Percentiles rank a stretch among this genome's conserved stretches.
phyloP scores from a whole-genome alignment of 2,797 vertebrate genomes.

The Caiman crocodilus region DNA sequence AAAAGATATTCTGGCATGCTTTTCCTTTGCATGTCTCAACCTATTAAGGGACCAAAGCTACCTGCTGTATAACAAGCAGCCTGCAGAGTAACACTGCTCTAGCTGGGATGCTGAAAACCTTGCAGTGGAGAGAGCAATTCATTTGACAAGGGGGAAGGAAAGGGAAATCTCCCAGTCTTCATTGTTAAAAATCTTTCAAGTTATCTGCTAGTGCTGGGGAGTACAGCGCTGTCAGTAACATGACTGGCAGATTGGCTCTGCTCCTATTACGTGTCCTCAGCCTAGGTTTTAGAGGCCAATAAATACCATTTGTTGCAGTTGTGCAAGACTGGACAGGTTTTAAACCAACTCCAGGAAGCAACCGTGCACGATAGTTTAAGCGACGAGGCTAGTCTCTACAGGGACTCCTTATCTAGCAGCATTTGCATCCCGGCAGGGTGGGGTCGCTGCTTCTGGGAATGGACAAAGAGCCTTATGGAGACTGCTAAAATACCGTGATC shows the following conservation, averaged over 20 bases:
- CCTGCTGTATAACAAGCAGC: background rate
- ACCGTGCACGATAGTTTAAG: background rate
- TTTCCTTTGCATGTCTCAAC: background rate
- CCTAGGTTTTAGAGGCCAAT: background rate
- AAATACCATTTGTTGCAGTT: background rate
- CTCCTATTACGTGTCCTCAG: background rate
- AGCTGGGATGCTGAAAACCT: background rate
- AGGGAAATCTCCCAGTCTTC: background rate
- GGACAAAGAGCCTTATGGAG: background rate
- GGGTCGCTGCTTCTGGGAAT: conserved; percentile 39
- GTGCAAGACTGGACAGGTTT: conserved; percentile 5
- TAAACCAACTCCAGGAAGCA: conserved; percentile 32
- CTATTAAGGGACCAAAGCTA: background rate
- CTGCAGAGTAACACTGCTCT: background rate
- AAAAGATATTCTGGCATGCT: background rate
- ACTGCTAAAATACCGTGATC: background rate
- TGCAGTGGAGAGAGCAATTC: background rate
- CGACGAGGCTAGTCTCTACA: conserved; percentile 23
- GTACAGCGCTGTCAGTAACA: background rate
- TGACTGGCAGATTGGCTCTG: background rate
- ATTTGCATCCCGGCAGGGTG: background rate
- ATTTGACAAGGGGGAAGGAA: background rate
- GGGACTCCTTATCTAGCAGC: too few species aligned
- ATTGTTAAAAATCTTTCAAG: background rate
- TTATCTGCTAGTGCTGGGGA: background rate